Conservation (phyloP, 2,113 vertebrate species). For the Actenoides hombroni region DNA sequence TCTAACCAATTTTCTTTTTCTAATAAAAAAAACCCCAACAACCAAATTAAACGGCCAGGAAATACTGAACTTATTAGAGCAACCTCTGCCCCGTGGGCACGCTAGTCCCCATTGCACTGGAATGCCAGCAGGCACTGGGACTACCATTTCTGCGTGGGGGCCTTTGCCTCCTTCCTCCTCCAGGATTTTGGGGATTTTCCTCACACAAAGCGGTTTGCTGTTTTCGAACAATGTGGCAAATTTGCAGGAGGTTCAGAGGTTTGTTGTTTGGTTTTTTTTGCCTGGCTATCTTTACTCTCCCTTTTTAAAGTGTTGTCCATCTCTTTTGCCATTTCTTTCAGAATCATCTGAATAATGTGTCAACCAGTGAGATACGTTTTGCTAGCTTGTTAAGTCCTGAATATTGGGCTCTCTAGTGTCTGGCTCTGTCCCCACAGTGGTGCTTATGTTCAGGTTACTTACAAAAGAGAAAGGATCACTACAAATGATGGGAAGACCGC, state of each 20-base stretch:
- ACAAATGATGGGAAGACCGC: not conserved
- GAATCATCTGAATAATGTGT: constrained; percentile 8
- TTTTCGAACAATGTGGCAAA: not conserved
- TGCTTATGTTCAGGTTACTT: not conserved
- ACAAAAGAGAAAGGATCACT: not conserved
- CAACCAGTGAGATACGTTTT: not conserved
- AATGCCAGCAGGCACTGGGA: not conserved
- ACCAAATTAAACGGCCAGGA: not conserved
- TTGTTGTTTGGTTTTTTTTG: not conserved
- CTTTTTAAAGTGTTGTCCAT: constrained; percentile 63
- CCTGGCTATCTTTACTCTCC: constrained; percentile 64
- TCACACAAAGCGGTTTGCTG: not conserved
- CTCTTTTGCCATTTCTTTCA: constrained; percentile 41
- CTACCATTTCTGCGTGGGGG: fast-evolving
- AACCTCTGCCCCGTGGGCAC: not conserved
- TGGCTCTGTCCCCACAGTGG: not conserved
- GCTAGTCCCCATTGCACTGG: fast-evolving
- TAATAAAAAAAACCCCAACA: not conserved
- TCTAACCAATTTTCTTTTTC: not conserved
- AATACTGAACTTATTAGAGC: not conserved
- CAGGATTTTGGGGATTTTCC: not conserved
- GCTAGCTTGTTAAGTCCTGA: not conserved
- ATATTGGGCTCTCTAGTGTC: not conserved
- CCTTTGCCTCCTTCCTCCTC: not conserved
- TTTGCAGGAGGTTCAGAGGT: not conserved